A percentile compares a stretch with the other conserved stretches of the same genome.
Evolutionary conservation across 2,888 invertebrate genomes (phyloP).

Genomic region (Sarcophaga carnaria): DNA sequence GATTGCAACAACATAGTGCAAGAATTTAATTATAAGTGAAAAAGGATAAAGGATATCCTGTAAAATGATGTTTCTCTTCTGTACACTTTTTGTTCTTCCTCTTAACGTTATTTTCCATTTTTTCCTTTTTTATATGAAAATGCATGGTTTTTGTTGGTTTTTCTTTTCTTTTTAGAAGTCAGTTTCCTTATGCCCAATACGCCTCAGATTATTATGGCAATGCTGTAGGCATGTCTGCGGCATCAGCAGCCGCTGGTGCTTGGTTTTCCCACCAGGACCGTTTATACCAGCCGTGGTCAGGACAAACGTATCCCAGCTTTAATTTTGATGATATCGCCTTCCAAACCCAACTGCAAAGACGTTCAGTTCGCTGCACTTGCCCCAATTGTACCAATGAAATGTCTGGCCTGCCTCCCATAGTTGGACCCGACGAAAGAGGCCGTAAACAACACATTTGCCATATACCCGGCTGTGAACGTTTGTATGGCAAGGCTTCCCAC

Average conservation of each 20-base stretch:
- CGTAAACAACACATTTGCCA: slow-evolving; percentile 94
- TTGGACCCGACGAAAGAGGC: slow-evolving; percentile 87
- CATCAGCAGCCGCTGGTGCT: slow-evolving; percentile 77
- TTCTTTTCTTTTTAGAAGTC: slow-evolving; percentile 74
- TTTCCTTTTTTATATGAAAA: neutral
- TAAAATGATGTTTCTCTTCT: slow-evolving; percentile 45
- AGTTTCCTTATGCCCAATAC: slow-evolving; percentile 81
- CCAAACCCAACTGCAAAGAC: slow-evolving; percentile 85
- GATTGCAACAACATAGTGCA: slow-evolving; percentile 3
- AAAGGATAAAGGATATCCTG: slow-evolving; percentile 41
- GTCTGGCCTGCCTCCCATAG: slow-evolving; percentile 88
- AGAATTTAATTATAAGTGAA: slow-evolving; percentile 38
- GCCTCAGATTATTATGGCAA: slow-evolving; percentile 81
- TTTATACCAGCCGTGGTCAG: slow-evolving; percentile 79
- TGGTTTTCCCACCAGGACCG: slow-evolving; percentile 81
- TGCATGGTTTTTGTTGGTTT: neutral
- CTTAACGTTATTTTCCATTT: slow-evolving; percentile 23
- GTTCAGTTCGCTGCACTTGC: slow-evolving; percentile 90
- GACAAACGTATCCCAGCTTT: slow-evolving; percentile 78
- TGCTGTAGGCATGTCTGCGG: slow-evolving; percentile 77
- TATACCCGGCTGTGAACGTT: slow-evolving; percentile 92
- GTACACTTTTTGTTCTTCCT: slow-evolving; percentile 24
- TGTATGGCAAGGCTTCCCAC: slow-evolving; percentile 97
- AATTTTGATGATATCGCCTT: slow-evolving; percentile 81
- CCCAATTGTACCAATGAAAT: slow-evolving; percentile 92